Conservation (phyloP, 2,113 vertebrate species). For the Cichladusa arquata region DNA sequence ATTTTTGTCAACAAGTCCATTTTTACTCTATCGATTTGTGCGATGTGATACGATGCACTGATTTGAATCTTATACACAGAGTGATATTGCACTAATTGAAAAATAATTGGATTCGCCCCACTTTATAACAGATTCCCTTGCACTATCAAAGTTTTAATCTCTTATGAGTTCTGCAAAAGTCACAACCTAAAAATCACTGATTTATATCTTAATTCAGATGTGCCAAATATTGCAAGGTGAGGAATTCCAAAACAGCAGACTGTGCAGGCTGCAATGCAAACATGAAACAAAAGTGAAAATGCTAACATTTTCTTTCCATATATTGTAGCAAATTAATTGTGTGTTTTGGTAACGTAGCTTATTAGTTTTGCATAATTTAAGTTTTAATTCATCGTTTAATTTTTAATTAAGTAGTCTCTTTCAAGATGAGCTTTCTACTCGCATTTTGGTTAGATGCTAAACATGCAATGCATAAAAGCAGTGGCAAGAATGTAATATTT, state of each 20-base stretch:
- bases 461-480: conserved; percentile 55
- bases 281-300: conserved; percentile 64
- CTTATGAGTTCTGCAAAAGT: conserved; percentile 54
- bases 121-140: neutral
- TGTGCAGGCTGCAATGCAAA: conserved; percentile 44
- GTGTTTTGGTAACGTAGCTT: conserved; percentile 73
- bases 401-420: conserved; percentile 79
- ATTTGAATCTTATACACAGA: conserved; percentile 53
- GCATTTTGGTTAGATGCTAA: conserved; percentile 66
- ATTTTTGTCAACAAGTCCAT: conserved; percentile 42
- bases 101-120: conserved; percentile 9
- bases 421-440: conserved; percentile 69
- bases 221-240: conserved; percentile 44
- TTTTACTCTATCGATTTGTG: conserved; percentile 46
- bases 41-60: conserved; percentile 16
- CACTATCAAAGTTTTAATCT: conserved; percentile 56
- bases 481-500: conserved; percentile 26
- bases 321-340: conserved; percentile 72
- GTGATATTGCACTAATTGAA: conserved; percentile 43
- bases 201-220: conserved; percentile 64
- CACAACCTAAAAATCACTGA: conserved; percentile 49
- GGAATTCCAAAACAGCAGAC: conserved; percentile 45
- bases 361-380: conserved; percentile 84
- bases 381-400: conserved; percentile 82
- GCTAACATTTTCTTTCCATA: conserved; percentile 64